Evolutionary conservation across 1,140 invertebrate species (phyloP).

Genomic region (Cherax destructor): DNA sequence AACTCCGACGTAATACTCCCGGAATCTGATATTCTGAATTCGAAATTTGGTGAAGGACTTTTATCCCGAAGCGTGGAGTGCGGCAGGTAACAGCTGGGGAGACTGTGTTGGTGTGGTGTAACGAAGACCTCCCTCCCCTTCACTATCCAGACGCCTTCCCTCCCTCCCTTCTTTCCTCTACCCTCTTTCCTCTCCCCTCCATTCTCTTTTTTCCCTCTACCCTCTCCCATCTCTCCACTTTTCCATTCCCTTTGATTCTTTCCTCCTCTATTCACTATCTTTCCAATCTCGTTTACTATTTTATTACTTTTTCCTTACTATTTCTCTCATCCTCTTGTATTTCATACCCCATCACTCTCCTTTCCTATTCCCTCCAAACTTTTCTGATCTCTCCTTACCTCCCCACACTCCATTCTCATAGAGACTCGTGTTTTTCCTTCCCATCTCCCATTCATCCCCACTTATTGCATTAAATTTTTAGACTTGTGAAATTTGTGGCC

Average conservation of each 20-base stretch:
- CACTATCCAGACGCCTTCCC: background rate
- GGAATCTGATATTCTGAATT: conserved; percentile 42
- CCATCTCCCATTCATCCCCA: too few species aligned
- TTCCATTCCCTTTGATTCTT: too few species aligned
- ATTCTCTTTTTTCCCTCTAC: background rate
- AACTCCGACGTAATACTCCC: background rate
- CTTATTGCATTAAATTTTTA: too few species aligned
- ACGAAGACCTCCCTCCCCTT: background rate
- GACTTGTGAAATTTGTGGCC: too few species aligned
- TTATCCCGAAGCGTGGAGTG: background rate
- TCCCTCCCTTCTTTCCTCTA: background rate
- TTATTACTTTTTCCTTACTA: too few species aligned
- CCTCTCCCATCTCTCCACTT: background rate
- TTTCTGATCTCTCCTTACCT: background rate
- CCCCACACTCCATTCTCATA: background rate
- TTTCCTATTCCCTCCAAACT: background rate
- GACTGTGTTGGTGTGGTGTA: background rate
- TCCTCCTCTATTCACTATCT: too few species aligned
- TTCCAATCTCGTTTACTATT: too few species aligned
- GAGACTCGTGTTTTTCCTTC: background rate
- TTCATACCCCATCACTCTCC: background rate
- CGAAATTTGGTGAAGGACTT: conserved; percentile 28
- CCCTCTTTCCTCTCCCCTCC: background rate
- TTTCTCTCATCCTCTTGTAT: too few species aligned
- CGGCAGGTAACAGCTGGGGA: background rate